Evolutionary conservation across 1,140 invertebrate genomes (phyloP).

Genomic region (Drosophila orena): DNA sequence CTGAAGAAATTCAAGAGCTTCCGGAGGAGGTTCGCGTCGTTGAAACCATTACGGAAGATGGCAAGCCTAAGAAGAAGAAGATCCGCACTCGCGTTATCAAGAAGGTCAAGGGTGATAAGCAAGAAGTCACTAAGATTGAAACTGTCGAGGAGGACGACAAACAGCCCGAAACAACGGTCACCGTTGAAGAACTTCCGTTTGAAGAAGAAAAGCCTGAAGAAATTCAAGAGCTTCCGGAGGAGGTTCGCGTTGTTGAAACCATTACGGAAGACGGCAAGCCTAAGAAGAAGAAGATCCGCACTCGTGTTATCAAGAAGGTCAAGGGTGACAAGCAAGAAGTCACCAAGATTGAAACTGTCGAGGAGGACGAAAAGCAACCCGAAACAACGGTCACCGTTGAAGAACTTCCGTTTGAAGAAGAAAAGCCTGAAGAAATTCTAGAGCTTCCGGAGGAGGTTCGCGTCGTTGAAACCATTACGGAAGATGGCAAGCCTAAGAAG

Average conservation of each 20-base stretch:
- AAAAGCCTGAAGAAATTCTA: not conserved
- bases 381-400: not conserved
- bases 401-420: slow-evolving; percentile 1
- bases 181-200: not conserved
- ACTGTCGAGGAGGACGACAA: slow-evolving; percentile 2
- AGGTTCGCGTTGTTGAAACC: not conserved
- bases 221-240: slow-evolving; percentile 2
- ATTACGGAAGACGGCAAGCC: slow-evolving; percentile 2
- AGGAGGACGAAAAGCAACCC: not conserved
- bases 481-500: slow-evolving; percentile 7
- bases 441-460: slow-evolving; percentile 1
- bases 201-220: not conserved
- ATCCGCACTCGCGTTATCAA: slow-evolving; percentile 2
- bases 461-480: not conserved
- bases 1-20: slow-evolving; percentile 3
- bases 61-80: slow-evolving; percentile 7
- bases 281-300: slow-evolving; percentile 6
- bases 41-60: slow-evolving; percentile 1
- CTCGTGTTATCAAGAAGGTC: slow-evolving; percentile 5
- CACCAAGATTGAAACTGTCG: slow-evolving; percentile 3
- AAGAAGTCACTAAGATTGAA: slow-evolving; percentile 7
- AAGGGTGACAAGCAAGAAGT: slow-evolving; percentile 7
- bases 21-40: not conserved
- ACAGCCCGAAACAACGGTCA: not conserved
- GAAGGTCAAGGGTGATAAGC: slow-evolving; percentile 7